Conservation (phyloP, 1,140 invertebrate genomes). For the Sipha flava region DNA sequence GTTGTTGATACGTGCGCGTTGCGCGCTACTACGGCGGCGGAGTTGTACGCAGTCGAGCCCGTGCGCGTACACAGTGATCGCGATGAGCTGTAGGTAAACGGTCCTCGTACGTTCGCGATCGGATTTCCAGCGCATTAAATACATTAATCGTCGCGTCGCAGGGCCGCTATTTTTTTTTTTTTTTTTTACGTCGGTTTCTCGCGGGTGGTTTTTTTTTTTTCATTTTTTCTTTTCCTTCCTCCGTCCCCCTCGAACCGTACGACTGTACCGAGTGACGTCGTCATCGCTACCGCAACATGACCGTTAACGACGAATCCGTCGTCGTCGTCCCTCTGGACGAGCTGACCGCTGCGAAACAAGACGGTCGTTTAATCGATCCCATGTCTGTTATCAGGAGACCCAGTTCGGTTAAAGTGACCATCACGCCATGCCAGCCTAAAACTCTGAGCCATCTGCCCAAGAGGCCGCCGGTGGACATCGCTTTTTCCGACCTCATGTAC, state of each 20-base stretch:
- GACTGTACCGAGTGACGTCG: no score
- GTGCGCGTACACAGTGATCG: not conserved
- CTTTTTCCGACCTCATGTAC: slow-evolving; percentile 75
- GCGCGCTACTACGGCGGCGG: not conserved
- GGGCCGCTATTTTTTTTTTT: not conserved
- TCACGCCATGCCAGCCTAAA: slow-evolving; percentile 51
- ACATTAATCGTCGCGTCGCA: no score
- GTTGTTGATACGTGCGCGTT: not conserved
- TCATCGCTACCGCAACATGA: not conserved
- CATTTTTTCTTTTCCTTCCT: no score
- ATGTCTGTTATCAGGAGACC: slow-evolving; percentile 36
- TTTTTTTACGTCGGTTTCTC: not conserved
- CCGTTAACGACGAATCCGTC: slow-evolving; percentile 1
- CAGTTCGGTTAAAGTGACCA: slow-evolving; percentile 39
- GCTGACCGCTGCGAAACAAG: not conserved
- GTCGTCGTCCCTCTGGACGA: slow-evolving; percentile 15
- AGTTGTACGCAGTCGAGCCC: not conserved
- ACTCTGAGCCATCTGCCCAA: slow-evolving; percentile 73
- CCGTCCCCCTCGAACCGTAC: no score
- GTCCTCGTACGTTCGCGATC: not conserved
- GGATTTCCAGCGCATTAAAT: not conserved
- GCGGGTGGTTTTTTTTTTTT: no score
- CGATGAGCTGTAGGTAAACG: not conserved
- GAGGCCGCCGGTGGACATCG: slow-evolving; percentile 76
- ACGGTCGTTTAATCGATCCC: slow-evolving; percentile 1